phyloP scores from a whole-genome alignment of 2,797 vertebrate genomes.

The Falco cherrug region DNA sequence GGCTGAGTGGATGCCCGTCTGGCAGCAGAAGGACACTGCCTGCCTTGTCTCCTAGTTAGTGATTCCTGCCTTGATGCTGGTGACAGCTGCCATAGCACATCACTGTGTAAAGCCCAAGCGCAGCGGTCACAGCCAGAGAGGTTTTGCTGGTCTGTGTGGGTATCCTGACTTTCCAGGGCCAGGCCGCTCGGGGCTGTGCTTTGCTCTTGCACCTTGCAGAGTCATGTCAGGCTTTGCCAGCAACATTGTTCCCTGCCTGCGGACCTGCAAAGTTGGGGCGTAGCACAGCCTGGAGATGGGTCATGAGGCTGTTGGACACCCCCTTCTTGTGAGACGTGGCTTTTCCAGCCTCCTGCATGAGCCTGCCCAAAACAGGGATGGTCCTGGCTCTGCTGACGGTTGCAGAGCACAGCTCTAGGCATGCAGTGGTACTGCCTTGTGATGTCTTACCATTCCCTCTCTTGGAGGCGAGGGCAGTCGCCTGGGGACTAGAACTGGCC shows the following conservation, averaged over 20 bases:
- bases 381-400: neutral
- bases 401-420: fast-evolving
- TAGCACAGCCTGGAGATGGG: neutral
- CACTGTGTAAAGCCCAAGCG: neutral
- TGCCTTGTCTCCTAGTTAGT: neutral
- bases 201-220: fast-evolving
- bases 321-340: fast-evolving
- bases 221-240: fast-evolving
- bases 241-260: neutral
- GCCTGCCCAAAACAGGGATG: neutral
- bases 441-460: neutral
- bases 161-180: neutral
- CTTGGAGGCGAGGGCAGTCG: neutral
- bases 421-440: neutral
- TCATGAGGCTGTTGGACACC: neutral
- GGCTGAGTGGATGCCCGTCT: neutral
- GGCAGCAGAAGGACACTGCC: neutral
- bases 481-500: fast-evolving
- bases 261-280: neutral
- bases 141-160: fast-evolving
- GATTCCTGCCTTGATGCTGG: neutral
- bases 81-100: fast-evolving
- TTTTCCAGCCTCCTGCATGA: neutral
- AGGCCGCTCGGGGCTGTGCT: neutral
- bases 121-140: fast-evolving